These are phyloP conservation scores for Eucera pruinosa DNA, from an alignment of 2,888 invertebrate species.

Conservation along the genomic window DNA sequence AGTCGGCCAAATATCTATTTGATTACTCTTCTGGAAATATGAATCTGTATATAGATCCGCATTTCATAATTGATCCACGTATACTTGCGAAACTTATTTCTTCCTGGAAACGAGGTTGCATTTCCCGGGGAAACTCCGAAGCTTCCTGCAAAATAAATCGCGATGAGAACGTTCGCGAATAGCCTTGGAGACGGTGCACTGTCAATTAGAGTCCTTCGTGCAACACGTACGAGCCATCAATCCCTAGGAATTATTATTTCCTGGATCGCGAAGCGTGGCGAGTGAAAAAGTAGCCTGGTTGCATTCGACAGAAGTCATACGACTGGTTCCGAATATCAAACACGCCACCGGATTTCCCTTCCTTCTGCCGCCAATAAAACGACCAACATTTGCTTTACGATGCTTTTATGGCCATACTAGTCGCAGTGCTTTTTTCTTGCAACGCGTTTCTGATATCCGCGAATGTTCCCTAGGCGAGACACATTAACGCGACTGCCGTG, in stretches of 20 bases:
- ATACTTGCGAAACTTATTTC: no score
- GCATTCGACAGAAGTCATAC: slow-evolving; percentile 31
- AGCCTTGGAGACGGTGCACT: no score
- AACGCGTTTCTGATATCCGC: slow-evolving; percentile 4
- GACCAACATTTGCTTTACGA: slow-evolving; percentile 26
- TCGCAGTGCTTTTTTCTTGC: slow-evolving; percentile 31
- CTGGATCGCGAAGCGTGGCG: slow-evolving; percentile 15
- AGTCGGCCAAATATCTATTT: no score
- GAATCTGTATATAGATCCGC: no score
- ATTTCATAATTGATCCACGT: no score
- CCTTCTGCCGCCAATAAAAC: slow-evolving; percentile 19
- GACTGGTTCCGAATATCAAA: slow-evolving; percentile 20
- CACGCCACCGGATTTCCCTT: slow-evolving; percentile 7
- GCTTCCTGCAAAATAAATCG: no score
- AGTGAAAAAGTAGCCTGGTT: slow-evolving; percentile 21
- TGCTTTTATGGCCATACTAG: slow-evolving; percentile 24
- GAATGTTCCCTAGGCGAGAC: neutral
- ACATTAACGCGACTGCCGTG: slow-evolving; percentile 22
- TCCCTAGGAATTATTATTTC: slow-evolving; percentile 1
- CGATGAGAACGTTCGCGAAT: no score
- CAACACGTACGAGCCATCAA: slow-evolving; percentile 21
- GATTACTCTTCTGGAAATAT: no score
- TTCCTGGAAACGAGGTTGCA: no score
- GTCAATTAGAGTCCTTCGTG: slow-evolving; percentile 5
- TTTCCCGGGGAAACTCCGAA: no score